These are phyloP conservation scores for Metallyticus violacea DNA, from an alignment of 2,888 invertebrate species.

Conservation along the genomic window DNA sequence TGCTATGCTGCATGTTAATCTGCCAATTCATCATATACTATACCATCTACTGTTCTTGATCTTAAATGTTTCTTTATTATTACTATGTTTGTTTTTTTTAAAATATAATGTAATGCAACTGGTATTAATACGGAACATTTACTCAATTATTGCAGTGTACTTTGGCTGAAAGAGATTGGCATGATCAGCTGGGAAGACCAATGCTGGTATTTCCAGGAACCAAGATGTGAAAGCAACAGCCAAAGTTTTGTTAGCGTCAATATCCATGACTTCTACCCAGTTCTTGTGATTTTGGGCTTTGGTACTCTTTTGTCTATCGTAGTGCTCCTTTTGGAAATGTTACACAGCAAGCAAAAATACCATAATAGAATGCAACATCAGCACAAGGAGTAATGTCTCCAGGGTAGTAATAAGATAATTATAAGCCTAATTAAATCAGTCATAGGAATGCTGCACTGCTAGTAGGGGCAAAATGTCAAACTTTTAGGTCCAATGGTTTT, in stretches of 20 bases:
- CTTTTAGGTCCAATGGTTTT: too few species aligned
- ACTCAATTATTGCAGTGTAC: neutral
- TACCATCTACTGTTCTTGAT: too few species aligned
- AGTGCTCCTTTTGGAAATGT: neutral
- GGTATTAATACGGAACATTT: too few species aligned
- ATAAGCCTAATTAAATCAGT: too few species aligned
- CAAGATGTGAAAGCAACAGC: neutral
- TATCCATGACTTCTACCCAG: slow-evolving; percentile 4
- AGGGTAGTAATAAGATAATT: too few species aligned
- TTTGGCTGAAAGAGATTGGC: neutral
- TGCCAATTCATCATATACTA: too few species aligned
- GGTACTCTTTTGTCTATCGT: neutral
- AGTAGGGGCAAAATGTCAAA: too few species aligned
- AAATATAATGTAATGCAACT: neutral
- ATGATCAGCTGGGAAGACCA: neutral
- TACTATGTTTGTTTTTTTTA: too few species aligned
- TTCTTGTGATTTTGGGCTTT: neutral
- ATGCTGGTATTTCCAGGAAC: neutral
- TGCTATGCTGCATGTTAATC: too few species aligned
- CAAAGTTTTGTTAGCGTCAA: slow-evolving; percentile 4
- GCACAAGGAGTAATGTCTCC: neutral
- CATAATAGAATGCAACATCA: neutral
- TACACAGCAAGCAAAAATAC: neutral
- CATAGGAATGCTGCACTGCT: too few species aligned
- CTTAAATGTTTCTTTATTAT: too few species aligned